These are phyloP conservation scores for Ormyrus nitidulus DNA, from an alignment of 2,888 invertebrate species.

Conservation along the genomic window DNA sequence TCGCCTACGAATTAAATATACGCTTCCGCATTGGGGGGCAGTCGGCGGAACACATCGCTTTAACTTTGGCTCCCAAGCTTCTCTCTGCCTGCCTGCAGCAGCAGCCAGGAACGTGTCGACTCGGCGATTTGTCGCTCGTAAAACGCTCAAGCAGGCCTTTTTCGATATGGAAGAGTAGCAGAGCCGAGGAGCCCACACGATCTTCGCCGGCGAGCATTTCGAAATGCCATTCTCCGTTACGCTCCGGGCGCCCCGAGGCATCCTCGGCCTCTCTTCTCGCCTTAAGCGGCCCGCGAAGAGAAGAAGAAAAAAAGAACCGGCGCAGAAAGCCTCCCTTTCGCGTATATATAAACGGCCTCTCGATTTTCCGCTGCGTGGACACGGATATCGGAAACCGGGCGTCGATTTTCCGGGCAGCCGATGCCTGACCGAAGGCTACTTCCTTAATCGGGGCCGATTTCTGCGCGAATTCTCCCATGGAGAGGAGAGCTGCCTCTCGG, in stretches of 20 bases:
- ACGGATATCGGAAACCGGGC: constrained; percentile 67
- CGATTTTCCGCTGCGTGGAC: constrained; percentile 70
- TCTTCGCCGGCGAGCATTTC: constrained; percentile 17
- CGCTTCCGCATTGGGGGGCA: constrained; percentile 48
- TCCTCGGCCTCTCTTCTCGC: constrained; percentile 49
- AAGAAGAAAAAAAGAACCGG: too few relatives aligned
- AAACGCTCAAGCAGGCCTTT: constrained; percentile 21
- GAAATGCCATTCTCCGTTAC: constrained; percentile 71
- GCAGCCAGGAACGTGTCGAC: constrained; percentile 33
- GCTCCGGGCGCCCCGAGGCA: constrained; percentile 71
- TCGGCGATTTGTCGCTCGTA: constrained; percentile 54
- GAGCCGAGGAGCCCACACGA: neutral
- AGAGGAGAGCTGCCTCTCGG: constrained; percentile 48
- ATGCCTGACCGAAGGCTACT: constrained; percentile 62
- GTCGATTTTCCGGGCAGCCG: constrained; percentile 71
- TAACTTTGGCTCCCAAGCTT: constrained; percentile 21
- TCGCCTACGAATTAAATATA: constrained; percentile 37
- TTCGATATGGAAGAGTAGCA: constrained; percentile 3
- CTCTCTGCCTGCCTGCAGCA: neutral
- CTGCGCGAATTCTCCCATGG: constrained; percentile 59
- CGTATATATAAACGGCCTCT: constrained; percentile 60
- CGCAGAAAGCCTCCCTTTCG: neutral
- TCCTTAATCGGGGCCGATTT: constrained; percentile 60
- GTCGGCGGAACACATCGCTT: constrained; percentile 9
- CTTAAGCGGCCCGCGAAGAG: constrained; percentile 55